Base-by-base conservation (phyloP, 2,888 invertebrate genomes). In the Drosophila fungiperda region DNA sequence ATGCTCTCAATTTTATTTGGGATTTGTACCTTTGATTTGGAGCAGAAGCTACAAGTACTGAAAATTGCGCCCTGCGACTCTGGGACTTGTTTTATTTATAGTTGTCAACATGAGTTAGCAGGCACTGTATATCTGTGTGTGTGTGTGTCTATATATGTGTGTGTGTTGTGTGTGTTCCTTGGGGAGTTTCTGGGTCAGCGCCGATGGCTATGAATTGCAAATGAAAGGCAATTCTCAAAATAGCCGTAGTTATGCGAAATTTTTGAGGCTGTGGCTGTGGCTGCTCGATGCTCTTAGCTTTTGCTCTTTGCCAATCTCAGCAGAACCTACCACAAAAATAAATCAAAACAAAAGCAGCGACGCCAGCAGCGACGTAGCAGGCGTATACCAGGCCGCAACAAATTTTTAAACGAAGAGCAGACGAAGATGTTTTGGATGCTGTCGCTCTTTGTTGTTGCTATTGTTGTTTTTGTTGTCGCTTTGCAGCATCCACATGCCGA, bases 251-350 rank as follows among this genome's bases (percentile, higher is more conserved):
- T 78, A 79, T 78, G 78, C 65, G 76, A 78, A 75, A 57, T 68
- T 79, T 78, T 75, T 76, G 67, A 78, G 79, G 78, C 80, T 74
- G 61, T 62, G 67, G 55, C 65, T 59, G 35, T 35, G 20, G 20
- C 42, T 58, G 65, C 52, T 55, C 33, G 55, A 45, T 64, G 68
- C 83, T 83, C 82, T 83, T 83, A 72, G 76, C 58, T 67, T 68
- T 67, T 66, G 75, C 87, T 84, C 85, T 84, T 87, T 68, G 61
- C 20, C 65, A 83, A 83, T 75, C 85, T 75, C 77, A 72, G 70
- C 77, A 85, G 83, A 83, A 83, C 85, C 86, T 86, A 86, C 88
- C 86, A 88, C 86, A 88, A 86, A 88, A 82, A 80, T 81, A 84
- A 89, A 87, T 85, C 89, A 87, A 89, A 89, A 83, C 81, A 83